Base-by-base conservation (phyloP, 2,797 vertebrate species). In the Esox lucius region DNA sequence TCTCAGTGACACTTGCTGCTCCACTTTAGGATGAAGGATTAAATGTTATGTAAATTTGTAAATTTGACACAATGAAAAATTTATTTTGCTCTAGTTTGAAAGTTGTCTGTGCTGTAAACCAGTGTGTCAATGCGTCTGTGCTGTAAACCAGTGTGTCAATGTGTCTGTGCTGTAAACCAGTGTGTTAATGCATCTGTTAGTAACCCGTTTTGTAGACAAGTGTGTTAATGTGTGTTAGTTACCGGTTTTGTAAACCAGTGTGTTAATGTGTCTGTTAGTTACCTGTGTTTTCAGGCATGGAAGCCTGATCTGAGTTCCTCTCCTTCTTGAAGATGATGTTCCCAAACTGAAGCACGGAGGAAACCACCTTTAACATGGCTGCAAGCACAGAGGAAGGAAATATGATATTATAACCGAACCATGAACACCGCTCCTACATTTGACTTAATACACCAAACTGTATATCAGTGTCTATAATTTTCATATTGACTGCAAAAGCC, bases 201-300 rank as follows among this genome's bases (percentile, higher is more conserved):
- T 24, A 88, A 98, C 98, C 96, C 73, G 62, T 67, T 65, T 5
- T 24, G 5, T 31, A 35, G 9, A 19, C 12, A 28, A 42, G 26
- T 73, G 13, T 68, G 49, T 72, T 11, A 53, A 15, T 46, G 24
- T 56, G 75, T 33, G 78, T 35, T 70, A 26, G 72, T 75, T 39
- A 39, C 35, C 35, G 7, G 35, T 39, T 2, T 6, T 42, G 5
- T 42, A 42, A 9, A 11, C 42, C 11, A 1, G 70, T 62, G 49
- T 67, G 65, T 39, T 33, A 24, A 48, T 46, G 35, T 71, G 26
- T 13, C 31, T 51, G 67, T 28, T 22, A 69, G 59, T 24, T 88
- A 98, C 98, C 96, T 73, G 98, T 99, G 77, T 99, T 99, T 90
- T 99, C 98, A 0, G 98, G 98, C 98, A 99, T 99, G 4, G 98